Conservation (phyloP, 64 coral and sea anemone species). For the Dendronephthya gigantea region DNA sequence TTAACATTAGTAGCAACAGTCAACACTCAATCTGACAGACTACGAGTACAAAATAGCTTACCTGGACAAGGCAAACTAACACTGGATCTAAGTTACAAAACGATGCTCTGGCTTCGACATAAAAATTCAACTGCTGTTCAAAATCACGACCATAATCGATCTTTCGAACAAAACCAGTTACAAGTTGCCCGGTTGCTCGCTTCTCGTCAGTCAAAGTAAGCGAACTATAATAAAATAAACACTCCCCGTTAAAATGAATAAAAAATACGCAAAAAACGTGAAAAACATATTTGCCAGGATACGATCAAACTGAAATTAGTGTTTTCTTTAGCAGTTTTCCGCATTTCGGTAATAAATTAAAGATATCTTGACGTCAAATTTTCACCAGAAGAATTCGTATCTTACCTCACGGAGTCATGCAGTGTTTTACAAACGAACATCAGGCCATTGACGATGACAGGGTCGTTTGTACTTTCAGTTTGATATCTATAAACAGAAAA, state of each 20-base stretch:
- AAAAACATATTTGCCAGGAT: too few species aligned
- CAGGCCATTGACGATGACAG: conserved; percentile 74
- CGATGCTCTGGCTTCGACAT: conserved; percentile 68
- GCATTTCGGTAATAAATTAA: neutral
- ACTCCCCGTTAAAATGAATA: neutral
- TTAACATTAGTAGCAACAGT: too few species aligned
- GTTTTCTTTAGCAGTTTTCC: too few species aligned
- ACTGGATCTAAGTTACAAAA: conserved; percentile 89
- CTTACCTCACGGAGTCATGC: conserved; percentile 94
- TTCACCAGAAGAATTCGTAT: neutral
- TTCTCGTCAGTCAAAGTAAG: conserved; percentile 72
- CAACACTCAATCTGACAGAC: neutral
- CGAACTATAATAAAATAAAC: conserved; percentile 34
- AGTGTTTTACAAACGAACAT: conserved; percentile 94
- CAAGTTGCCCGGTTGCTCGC: conserved; percentile 51
- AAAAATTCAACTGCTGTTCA: conserved; percentile 91
- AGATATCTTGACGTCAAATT: too few species aligned
- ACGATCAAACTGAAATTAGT: too few species aligned
- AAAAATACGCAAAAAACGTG: too few species aligned
- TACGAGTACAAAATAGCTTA: neutral
- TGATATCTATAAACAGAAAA: conserved; percentile 50
- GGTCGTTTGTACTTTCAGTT: conserved; percentile 60
- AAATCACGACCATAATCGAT: conserved; percentile 97
- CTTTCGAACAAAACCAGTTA: conserved; percentile 78
- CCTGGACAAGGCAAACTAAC: conserved; percentile 75